A percentile compares a stretch with the other conserved stretches of the same genome.
Evolutionary conservation across 2,113 vertebrate genomes (phyloP).

Genomic region (Cephalopholis sonnerati): DNA sequence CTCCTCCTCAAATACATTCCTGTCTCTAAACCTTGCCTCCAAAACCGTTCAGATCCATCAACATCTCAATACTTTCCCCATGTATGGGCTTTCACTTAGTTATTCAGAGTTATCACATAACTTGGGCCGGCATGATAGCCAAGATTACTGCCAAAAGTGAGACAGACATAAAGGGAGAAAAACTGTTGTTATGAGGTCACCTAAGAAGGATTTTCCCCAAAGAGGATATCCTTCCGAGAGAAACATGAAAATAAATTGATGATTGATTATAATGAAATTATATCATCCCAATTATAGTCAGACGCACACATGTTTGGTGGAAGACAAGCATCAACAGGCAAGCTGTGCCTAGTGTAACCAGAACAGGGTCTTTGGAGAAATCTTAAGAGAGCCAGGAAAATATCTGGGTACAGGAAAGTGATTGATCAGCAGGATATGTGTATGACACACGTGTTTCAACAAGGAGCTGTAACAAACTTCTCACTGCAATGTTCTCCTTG

Average conservation of each 20-base stretch:
- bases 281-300: constrained; percentile 50
- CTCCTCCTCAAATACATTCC: constrained; percentile 69
- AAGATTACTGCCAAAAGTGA: constrained; percentile 51
- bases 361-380: constrained; percentile 48
- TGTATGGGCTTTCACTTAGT: constrained; percentile 31
- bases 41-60: constrained; percentile 51
- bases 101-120: constrained; percentile 24
- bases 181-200: constrained; percentile 29
- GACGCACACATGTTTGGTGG: constrained; percentile 32
- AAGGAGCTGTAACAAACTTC: constrained; percentile 42
- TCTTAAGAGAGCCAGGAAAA: constrained; percentile 35
- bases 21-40: constrained; percentile 52
- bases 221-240: constrained; percentile 34
- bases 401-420: constrained; percentile 39
- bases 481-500: constrained; percentile 42
- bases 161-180: constrained; percentile 40
- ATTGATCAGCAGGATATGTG: constrained; percentile 46
- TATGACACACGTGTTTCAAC: constrained; percentile 24
- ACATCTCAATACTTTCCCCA: constrained; percentile 41
- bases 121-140: constrained; percentile 7
- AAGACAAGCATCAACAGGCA: constrained; percentile 43
- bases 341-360: constrained; percentile 47
- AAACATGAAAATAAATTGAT: constrained; percentile 62
- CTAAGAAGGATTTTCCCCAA: constrained; percentile 40
- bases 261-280: constrained; percentile 60